These are phyloP conservation scores for Adelognathus sp. DNA, from an alignment of 2,888 invertebrate species.

Conservation along the genomic window DNA sequence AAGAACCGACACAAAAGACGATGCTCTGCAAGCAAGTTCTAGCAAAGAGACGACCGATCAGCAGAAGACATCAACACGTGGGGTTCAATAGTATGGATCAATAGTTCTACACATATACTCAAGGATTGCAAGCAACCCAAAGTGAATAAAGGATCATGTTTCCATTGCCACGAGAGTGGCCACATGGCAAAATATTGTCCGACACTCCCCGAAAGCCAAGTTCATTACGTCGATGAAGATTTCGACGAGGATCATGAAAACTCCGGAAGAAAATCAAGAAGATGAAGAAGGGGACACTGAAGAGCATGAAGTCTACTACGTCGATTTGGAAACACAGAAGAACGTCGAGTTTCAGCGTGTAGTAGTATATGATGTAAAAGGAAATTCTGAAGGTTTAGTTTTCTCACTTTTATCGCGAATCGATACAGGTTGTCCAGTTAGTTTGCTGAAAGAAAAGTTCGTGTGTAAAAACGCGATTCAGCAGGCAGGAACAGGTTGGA, in stretches of 20 bases:
- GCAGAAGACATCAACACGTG: slow-evolving; percentile 10
- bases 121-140: slow-evolving; percentile 8
- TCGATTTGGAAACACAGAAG: slow-evolving; percentile 3
- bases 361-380: slow-evolving; percentile 10
- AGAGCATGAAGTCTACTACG: slow-evolving; percentile 6
- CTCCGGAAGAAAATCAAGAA: no score
- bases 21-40: not conserved
- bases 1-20: not conserved
- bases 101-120: slow-evolving; percentile 9
- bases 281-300: not conserved
- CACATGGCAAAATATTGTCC: no score
- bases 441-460: slow-evolving; percentile 29
- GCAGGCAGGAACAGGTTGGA: slow-evolving; percentile 9
- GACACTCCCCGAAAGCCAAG: no score
- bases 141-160: no score
- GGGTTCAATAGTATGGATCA: slow-evolving; percentile 32
- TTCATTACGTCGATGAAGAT: not conserved
- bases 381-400: not conserved
- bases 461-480: slow-evolving; percentile 11
- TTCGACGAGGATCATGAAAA: no score
- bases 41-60: not conserved
- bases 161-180: no score
- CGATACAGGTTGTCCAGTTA: slow-evolving; percentile 44
- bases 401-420: slow-evolving; percentile 35
- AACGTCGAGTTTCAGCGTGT: slow-evolving; percentile 26